Conservation (phyloP, 2,113 vertebrate genomes). For the Microcebus ravelobensis region DNA sequence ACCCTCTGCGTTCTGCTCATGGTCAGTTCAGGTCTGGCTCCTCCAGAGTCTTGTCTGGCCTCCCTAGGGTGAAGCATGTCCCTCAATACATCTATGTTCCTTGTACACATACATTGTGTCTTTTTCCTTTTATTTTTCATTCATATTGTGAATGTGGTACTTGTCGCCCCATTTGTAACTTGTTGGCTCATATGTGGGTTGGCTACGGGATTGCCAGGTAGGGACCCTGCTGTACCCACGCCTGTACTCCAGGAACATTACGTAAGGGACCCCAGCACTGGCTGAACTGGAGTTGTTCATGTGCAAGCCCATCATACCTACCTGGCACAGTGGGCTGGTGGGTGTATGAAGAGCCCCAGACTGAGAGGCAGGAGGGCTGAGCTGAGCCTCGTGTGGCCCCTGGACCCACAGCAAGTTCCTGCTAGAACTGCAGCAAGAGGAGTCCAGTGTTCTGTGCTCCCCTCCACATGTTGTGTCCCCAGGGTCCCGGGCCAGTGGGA, state of each 20-base stretch:
- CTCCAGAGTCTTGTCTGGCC: neutral
- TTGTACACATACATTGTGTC: neutral
- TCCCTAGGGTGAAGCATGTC: neutral
- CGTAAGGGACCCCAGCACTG: accelerated
- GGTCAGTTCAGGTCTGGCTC: neutral
- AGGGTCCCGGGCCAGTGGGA: neutral
- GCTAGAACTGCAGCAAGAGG: neutral
- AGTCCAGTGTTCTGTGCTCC: neutral
- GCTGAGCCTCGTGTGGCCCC: neutral
- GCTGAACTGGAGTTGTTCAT: neutral
- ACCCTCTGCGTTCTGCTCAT: neutral
- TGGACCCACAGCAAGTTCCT: accelerated
- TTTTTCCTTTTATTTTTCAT: neutral
- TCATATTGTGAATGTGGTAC: neutral
- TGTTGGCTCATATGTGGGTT: neutral
- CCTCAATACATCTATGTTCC: neutral
- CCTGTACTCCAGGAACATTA: neutral
- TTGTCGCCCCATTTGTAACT: neutral
- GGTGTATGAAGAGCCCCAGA: neutral
- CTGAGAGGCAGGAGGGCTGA: neutral
- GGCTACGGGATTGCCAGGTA: neutral
- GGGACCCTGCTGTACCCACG: neutral
- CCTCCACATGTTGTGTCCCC: neutral
- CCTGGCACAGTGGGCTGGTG: neutral
- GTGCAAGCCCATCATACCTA: neutral